Base-by-base conservation (phyloP, 2,888 invertebrate species). In the Eupithecia abbreviata region DNA sequence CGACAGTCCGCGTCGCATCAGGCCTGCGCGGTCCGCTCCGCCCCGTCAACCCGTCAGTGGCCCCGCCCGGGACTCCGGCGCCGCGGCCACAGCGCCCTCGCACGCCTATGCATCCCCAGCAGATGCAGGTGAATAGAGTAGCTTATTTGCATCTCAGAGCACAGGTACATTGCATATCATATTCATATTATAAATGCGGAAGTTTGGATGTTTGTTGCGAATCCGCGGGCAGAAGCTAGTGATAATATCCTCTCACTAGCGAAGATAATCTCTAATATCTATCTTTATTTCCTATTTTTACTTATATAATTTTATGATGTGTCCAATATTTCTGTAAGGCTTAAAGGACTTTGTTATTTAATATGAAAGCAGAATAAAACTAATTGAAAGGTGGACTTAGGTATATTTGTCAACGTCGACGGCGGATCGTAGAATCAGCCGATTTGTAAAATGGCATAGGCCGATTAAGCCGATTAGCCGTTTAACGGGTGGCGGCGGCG, bases 11-110 rank as follows among this genome's bases (percentile, higher is more conserved):
- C 12, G 76, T 80, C 18, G 70, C 80, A 74, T 80, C 45, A 10
- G 76, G 78, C 70, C 83, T 80, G 77, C 80, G 78, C 81, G 88
- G 72, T 79, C 30, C 30, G 30, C 81, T 93, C 70, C 92, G 93
- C 66, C 85, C 92, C 43, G 51, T 72, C 9, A 72, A 72, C 68
- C 30, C 77, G 43, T 42, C 77, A 2, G 87, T 93, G 43, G 91
- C 90, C 86, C 85, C 92, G 77, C 92, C 84, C 90, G 91, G n/a
- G 82, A 85, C 71, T 89, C 89, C 74, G n/a, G n/a, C 67, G 3
- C 90, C 89, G 76, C 90, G 92, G 30, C 87, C 91, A 55, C 89
- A 90, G 41, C 80, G 91, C 4, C 89, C 91, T 3, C 84, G 92
- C 71, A 87, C 92, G 0, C 91, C 92, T 0, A 78, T 90, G 9